phyloP scores from a whole-genome alignment of 2,888 invertebrate genomes.

The Cosmopolites sordidus region DNA sequence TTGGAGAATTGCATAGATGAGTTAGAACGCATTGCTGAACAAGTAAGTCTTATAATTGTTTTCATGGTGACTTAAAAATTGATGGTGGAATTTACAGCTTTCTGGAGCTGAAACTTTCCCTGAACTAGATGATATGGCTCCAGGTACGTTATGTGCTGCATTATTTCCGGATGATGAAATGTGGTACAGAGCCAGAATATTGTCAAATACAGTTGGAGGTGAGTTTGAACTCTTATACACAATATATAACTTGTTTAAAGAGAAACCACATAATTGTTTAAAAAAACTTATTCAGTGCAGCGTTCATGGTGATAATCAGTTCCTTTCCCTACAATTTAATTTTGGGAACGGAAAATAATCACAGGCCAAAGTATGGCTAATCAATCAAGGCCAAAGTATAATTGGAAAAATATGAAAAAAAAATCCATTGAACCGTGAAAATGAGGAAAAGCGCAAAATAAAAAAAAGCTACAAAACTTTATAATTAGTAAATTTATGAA shows the following conservation, averaged over 20 bases:
- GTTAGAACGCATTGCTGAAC: slow-evolving; percentile 59
- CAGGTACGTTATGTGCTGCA: slow-evolving; percentile 62
- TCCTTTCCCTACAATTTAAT: no score
- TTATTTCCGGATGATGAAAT: slow-evolving; percentile 61
- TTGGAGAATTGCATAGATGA: slow-evolving; percentile 58
- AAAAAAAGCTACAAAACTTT: no score
- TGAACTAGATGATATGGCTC: slow-evolving; percentile 52
- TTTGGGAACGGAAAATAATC: no score
- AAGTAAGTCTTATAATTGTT: slow-evolving; percentile 26
- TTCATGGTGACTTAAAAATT: not conserved
- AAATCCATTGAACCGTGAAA: no score
- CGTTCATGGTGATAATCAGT: no score
- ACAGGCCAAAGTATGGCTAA: no score
- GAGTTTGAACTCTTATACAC: no score
- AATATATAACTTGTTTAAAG: not conserved
- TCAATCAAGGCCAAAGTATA: no score
- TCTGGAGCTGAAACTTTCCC: slow-evolving; percentile 52
- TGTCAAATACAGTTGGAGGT: slow-evolving; percentile 54
- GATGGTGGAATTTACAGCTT: slow-evolving; percentile 36
- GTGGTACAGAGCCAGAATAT: slow-evolving; percentile 64
- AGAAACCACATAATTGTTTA: not conserved
- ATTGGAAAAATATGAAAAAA: no score
- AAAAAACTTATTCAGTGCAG: no score
- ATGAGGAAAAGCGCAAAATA: no score
- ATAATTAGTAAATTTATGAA: no score